These are phyloP conservation scores for Heliornis fulica DNA, from an alignment of 2,113 vertebrate genomes.

Conservation along the genomic window DNA sequence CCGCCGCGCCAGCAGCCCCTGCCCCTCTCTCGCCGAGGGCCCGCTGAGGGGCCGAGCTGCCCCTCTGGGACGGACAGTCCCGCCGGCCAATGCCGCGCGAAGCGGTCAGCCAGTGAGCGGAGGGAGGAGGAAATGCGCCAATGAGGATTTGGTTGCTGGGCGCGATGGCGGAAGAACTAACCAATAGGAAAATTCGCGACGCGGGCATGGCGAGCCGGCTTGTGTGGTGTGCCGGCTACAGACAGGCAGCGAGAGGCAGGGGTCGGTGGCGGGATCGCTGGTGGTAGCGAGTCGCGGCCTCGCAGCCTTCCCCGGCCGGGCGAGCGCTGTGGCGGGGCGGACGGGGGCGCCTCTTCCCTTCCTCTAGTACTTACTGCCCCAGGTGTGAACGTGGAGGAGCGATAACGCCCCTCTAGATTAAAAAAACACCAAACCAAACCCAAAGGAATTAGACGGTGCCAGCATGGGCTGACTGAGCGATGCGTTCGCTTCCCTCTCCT, in stretches of 20 bases:
- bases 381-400: not conserved
- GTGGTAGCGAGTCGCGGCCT: not conserved
- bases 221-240: not conserved
- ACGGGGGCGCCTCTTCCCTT: rapidly evolving
- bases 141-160: not conserved
- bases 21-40: not conserved
- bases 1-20: not conserved
- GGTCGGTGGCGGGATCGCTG: not conserved
- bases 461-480: rapidly evolving
- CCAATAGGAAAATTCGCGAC: not conserved
- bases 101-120: not conserved
- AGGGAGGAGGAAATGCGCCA: not conserved
- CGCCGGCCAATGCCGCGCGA: not conserved
- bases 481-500: rapidly evolving
- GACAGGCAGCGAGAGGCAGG: not conserved
- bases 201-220: not conserved
- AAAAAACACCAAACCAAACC: too few relatives aligned
- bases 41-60: not conserved
- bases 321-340: not conserved
- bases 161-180: not conserved
- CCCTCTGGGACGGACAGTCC: not conserved
- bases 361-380: too few relatives aligned
- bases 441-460: not conserved
- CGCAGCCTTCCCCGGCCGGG: too few relatives aligned
- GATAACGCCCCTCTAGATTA: not conserved